These are phyloP conservation scores for Prunella strophiata DNA, from an alignment of 2,797 vertebrate species.

Conservation along the genomic window DNA sequence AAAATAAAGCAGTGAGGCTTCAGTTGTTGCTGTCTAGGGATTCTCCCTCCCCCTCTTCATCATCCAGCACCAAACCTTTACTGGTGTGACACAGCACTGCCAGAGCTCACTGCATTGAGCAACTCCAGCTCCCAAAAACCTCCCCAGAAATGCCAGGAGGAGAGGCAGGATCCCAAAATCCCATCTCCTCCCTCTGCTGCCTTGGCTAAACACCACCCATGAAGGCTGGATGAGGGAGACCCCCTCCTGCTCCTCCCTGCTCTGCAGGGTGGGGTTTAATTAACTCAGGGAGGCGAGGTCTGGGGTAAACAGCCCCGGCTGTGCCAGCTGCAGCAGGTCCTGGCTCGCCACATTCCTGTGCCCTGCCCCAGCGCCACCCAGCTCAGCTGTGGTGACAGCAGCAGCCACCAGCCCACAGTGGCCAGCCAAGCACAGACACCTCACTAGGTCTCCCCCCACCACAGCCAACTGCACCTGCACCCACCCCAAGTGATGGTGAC, in stretches of 20 bases:
- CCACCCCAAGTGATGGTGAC: fast-evolving
- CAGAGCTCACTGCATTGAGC: background rate
- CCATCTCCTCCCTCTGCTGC: fast-evolving
- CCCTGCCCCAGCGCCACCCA: background rate
- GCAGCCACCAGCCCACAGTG: background rate
- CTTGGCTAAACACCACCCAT: fast-evolving
- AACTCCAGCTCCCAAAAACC: background rate
- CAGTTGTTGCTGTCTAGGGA: background rate
- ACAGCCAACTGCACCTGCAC: background rate
- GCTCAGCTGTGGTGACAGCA: background rate
- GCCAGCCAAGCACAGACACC: fast-evolving
- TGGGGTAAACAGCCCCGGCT: background rate
- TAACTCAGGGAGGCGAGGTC: background rate
- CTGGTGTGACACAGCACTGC: background rate
- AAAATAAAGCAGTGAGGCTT: background rate
- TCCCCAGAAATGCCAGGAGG: background rate
- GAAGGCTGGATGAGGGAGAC: fast-evolving
- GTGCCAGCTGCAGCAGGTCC: conserved; percentile 37
- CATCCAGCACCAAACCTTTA: background rate
- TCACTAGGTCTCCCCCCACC: background rate
- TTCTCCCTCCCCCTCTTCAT: background rate
- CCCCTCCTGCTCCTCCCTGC: background rate
- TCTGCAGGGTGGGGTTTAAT: conserved; percentile 8
- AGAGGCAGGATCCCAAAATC: background rate
- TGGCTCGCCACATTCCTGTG: background rate